Percentiles rank a stretch among this genome's conserved stretches.
These are phyloP conservation scores for Andrena dorsata DNA, from an alignment of 2,888 invertebrate species.

Conservation along the genomic window DNA sequence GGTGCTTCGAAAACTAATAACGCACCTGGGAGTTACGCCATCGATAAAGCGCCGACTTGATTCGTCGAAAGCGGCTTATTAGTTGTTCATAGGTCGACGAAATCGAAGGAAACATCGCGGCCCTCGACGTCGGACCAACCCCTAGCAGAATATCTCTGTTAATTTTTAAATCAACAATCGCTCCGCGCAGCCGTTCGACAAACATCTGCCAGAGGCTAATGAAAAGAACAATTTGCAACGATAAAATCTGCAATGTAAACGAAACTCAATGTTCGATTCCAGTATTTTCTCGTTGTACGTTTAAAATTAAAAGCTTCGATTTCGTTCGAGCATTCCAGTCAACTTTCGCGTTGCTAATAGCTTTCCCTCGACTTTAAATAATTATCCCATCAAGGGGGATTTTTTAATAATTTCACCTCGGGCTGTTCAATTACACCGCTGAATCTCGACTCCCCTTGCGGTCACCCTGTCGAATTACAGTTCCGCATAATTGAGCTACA, in stretches of 20 bases:
- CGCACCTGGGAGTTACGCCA: slow-evolving; percentile 52
- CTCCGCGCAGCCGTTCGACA: background rate
- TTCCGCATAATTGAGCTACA: slow-evolving; percentile 66
- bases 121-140: slow-evolving; percentile 6
- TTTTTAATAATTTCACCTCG: slow-evolving; percentile 31
- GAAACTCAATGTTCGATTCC: slow-evolving; percentile 5
- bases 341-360: background rate
- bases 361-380: background rate
- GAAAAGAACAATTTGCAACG: background rate
- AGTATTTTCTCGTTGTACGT: background rate
- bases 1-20: slow-evolving; percentile 71
- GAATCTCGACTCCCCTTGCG: slow-evolving; percentile 33
- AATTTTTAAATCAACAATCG: slow-evolving; percentile 25
- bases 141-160: background rate
- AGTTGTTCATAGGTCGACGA: slow-evolving; percentile 39
- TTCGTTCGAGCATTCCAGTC: background rate
- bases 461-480: slow-evolving; percentile 53
- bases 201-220: background rate
- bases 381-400: slow-evolving; percentile 8
- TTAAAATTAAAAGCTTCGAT: background rate
- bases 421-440: slow-evolving; percentile 33
- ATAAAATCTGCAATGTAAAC: slow-evolving; percentile 25
- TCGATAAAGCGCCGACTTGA: slow-evolving; percentile 50
- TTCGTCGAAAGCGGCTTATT: slow-evolving; percentile 59
- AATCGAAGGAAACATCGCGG: slow-evolving; percentile 40